phyloP scores from a whole-genome alignment of 2,113 vertebrate genomes.

The Hiodon tergisus region DNA sequence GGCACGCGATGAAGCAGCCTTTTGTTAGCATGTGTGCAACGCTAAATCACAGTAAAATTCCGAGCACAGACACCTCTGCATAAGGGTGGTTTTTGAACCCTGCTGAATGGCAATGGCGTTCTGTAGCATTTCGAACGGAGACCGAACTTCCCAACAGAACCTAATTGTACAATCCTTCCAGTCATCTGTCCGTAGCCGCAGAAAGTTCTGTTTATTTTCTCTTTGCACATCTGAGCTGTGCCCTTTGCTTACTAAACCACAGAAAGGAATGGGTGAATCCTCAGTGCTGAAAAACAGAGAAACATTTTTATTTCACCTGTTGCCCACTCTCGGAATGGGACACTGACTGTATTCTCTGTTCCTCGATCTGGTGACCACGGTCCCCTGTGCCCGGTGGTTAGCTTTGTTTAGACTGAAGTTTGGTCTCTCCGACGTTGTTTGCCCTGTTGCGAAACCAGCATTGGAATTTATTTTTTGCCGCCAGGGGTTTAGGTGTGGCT shows the following conservation, averaged over 20 bases:
- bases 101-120: background rate
- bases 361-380: background rate
- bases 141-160: no score
- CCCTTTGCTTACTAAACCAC: background rate
- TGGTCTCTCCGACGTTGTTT: no score
- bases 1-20: constrained; percentile 7
- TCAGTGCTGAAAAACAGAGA: background rate
- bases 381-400: no score
- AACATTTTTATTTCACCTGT: background rate
- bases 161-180: no score
- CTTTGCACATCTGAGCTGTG: background rate
- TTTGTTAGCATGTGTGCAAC: constrained; percentile 3
- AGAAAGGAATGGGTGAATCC: background rate
- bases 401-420: no score
- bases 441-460: no score
- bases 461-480: no score
- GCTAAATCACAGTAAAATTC: background rate
- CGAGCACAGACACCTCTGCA: background rate
- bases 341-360: background rate
- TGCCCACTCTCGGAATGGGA: background rate
- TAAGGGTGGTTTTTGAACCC: background rate
- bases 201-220: background rate
- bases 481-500: no score
- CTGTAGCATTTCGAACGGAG: background rate
- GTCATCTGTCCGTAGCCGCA: background rate